Conservation (phyloP, 2,888 invertebrate species). For the Drosophila buzzatii region DNA sequence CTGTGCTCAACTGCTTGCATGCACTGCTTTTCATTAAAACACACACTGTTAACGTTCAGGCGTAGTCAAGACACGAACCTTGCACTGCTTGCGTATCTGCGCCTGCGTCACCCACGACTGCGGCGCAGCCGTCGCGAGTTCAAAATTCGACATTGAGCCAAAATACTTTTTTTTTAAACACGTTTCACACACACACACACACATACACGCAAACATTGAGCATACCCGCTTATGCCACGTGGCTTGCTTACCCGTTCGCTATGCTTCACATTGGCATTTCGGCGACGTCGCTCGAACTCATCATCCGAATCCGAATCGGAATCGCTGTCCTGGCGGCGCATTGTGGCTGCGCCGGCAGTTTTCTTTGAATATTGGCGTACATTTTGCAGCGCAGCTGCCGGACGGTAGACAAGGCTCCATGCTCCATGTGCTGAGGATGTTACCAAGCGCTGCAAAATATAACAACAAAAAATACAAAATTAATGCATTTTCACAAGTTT, state of each 20-base stretch:
- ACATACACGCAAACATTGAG: neutral
- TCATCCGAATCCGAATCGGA: constrained; percentile 87
- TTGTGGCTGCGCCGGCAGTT: constrained; percentile 56
- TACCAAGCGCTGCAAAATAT: constrained; percentile 41
- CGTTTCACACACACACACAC: constrained; percentile 23
- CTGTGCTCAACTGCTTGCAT: constrained; percentile 2
- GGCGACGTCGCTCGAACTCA: constrained; percentile 79
- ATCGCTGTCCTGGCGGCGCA: constrained; percentile 83
- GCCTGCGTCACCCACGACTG: constrained; percentile 35
- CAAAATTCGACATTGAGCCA: constrained; percentile 47
- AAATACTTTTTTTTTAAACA: constrained; percentile 20
- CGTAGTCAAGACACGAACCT: constrained; percentile 20
- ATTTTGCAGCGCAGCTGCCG: constrained; percentile 36
- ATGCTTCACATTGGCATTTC: constrained; percentile 63
- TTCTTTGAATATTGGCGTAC: constrained; percentile 80
- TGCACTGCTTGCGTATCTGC: constrained; percentile 5
- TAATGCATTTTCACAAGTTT: neutral
- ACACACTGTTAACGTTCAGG: neutral
- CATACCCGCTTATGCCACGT: constrained; percentile 33
- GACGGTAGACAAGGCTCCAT: constrained; percentile 50
- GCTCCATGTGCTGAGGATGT: constrained; percentile 29
- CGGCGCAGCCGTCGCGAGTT: constrained; percentile 21
- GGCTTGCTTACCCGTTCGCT: constrained; percentile 76
- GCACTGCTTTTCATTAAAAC: neutral
- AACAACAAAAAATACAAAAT: constrained; percentile 4